Base-by-base conservation (phyloP, 2,888 invertebrate species). In the Mystacides longicornis region DNA sequence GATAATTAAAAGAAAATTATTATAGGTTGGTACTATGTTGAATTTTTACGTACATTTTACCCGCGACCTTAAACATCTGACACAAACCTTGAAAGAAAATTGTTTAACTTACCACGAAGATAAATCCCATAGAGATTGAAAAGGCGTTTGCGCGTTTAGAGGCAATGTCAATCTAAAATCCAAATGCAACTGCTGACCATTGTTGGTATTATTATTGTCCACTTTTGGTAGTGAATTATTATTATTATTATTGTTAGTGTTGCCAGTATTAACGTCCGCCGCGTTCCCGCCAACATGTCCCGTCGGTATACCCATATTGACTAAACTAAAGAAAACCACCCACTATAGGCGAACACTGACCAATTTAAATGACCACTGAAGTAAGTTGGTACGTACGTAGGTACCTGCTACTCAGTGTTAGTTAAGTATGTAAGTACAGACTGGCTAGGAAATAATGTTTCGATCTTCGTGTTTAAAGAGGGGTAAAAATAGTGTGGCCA, bases 41-140 rank as follows among this genome's bases (percentile, higher is more conserved):
- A n/a, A n/a, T n/a, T n/a, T n/a, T n/a, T n/a, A n/a, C n/a, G n/a
- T n/a, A n/a, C n/a, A n/a, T n/a, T n/a, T n/a, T n/a, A n/a, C n/a
- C n/a, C n/a, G n/a, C n/a, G n/a, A n/a, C n/a, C n/a, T n/a, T n/a
- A n/a, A n/a, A n/a, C n/a, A n/a, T n/a, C n/a, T n/a, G n/a, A n/a
- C n/a, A n/a, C n/a, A n/a, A n/a, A n/a, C n/a, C n/a, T n/a, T n/a
- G n/a, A n/a, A n/a, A n/a, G n/a, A n/a, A n/a, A n/a, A n/a, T n/a
- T n/a, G n/a, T n/a, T n/a, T 7, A 27, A 27, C 27, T 27, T 37
- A 54, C 51, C 65, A 78, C 77, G 74, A 76, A 52, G 73, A 77
- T 60, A 79, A 65, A 64, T 79, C 79, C 80, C 79, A 80, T 49
- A 77, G 70, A 5, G 78, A 75, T 61, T 78, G 76, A 64, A 77